Evolutionary conservation across 2,113 vertebrate species (phyloP).

Genomic region (Vombatus ursinus): DNA sequence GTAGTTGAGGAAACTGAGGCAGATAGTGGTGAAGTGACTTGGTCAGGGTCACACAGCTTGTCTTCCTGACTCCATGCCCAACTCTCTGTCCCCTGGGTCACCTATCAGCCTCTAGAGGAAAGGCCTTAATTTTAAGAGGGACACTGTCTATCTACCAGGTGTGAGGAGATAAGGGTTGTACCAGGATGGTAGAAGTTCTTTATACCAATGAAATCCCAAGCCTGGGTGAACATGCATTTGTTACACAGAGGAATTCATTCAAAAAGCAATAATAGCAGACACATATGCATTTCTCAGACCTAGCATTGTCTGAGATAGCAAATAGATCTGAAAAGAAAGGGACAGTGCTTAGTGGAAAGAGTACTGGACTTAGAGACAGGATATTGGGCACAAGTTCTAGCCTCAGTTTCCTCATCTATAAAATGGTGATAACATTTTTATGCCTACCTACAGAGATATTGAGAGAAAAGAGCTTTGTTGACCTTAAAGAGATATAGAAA

Average conservation of each 20-base stretch:
- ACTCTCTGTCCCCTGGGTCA: too few relatives aligned
- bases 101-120: background rate
- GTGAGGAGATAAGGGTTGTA: background rate
- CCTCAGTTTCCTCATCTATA: conserved; percentile 34
- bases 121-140: background rate
- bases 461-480: background rate
- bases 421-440: background rate
- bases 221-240: background rate
- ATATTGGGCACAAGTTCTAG: background rate
- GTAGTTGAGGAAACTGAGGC: background rate
- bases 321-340: background rate
- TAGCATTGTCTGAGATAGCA: background rate
- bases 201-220: background rate
- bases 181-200: background rate
- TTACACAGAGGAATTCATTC: background rate
- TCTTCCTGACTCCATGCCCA: too few relatives aligned
- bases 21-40: background rate
- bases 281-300: background rate
- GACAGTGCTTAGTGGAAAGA: background rate
- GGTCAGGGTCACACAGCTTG: background rate
- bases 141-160: background rate
- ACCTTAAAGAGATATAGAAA: background rate
- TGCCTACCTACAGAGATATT: background rate
- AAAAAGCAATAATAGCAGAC: background rate
- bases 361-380: background rate